A percentile compares a stretch with the other conserved stretches of the same genome.
Evolutionary conservation across 2,797 vertebrate genomes (phyloP).

Genomic region (Melanotaenia maccullochi): DNA sequence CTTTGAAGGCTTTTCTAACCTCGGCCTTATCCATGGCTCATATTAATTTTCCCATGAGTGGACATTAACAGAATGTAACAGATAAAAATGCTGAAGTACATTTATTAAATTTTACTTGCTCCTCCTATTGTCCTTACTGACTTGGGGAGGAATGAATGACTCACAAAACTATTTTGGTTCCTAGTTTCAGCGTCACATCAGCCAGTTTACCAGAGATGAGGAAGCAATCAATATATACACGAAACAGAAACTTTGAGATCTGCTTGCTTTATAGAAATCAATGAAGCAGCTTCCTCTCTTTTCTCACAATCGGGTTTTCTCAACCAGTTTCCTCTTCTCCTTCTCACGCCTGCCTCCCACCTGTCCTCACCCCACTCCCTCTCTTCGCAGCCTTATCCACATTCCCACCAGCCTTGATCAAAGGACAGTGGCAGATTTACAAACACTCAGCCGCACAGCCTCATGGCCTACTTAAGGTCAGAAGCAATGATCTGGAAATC

Average conservation of each 20-base stretch:
- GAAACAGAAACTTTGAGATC: slow-evolving; percentile 57
- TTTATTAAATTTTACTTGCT: slow-evolving; percentile 43
- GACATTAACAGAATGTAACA: slow-evolving; percentile 33
- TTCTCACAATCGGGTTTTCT: neutral
- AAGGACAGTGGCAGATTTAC: slow-evolving; percentile 71
- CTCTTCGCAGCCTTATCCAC: slow-evolving; percentile 19
- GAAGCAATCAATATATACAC: slow-evolving; percentile 59
- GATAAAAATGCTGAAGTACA: slow-evolving; percentile 41
- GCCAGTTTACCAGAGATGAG: slow-evolving; percentile 36
- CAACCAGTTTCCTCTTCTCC: slow-evolving; percentile 4
- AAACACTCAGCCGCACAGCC: slow-evolving; percentile 70
- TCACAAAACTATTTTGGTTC: slow-evolving; percentile 50
- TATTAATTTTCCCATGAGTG: slow-evolving; percentile 20
- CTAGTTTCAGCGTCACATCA: slow-evolving; percentile 43
- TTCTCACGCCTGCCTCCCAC: slow-evolving; percentile 29
- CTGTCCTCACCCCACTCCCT: slow-evolving; percentile 39
- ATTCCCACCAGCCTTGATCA: slow-evolving; percentile 63
- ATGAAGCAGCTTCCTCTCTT: slow-evolving; percentile 47
- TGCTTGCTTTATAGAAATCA: slow-evolving; percentile 48
- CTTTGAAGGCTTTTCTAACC: slow-evolving; percentile 26
- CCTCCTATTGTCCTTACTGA: slow-evolving; percentile 22
- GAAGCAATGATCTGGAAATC: slow-evolving; percentile 71
- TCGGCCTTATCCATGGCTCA: neutral
- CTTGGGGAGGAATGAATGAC: slow-evolving; percentile 39
- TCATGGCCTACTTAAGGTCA: slow-evolving; percentile 64